Conservation (phyloP, 2,888 invertebrate genomes). For the Elysia crispata region DNA sequence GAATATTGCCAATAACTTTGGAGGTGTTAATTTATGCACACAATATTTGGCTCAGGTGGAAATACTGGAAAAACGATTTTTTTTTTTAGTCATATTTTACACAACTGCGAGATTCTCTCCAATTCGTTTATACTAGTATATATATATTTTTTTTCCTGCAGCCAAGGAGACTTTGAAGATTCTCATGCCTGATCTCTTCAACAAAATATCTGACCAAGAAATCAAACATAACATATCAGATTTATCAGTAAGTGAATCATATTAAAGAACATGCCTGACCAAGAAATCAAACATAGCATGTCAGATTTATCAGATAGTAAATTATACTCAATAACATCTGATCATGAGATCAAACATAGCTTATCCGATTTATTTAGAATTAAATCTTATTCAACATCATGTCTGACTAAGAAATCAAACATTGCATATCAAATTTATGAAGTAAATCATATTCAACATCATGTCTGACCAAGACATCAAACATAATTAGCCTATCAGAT, state of each 20-base stretch:
- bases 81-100: too few species aligned
- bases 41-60: too few species aligned
- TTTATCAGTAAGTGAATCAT: constrained; percentile 68
- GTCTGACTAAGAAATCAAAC: constrained; percentile 65
- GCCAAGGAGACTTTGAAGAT: constrained; percentile 92
- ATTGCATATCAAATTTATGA: constrained; percentile 71
- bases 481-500: constrained; percentile 65
- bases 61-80: too few species aligned
- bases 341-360: constrained; percentile 64
- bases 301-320: constrained; percentile 73
- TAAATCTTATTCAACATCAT: constrained; percentile 79
- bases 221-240: constrained; percentile 67
- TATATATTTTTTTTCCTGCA: constrained; percentile 50
- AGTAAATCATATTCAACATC: constrained; percentile 80
- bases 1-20: too few species aligned
- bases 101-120: too few species aligned
- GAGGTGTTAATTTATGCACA: too few species aligned
- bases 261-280: constrained; percentile 80
- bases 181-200: constrained; percentile 91
- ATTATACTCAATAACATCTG: constrained; percentile 80
- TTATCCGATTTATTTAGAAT: constrained; percentile 65
- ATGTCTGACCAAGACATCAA: constrained; percentile 66
- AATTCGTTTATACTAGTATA: too few species aligned
- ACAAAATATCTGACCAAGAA: constrained; percentile 79
- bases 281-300: constrained; percentile 61